Conservation (phyloP, 2,888 invertebrate genomes). For the Tachina fera region DNA sequence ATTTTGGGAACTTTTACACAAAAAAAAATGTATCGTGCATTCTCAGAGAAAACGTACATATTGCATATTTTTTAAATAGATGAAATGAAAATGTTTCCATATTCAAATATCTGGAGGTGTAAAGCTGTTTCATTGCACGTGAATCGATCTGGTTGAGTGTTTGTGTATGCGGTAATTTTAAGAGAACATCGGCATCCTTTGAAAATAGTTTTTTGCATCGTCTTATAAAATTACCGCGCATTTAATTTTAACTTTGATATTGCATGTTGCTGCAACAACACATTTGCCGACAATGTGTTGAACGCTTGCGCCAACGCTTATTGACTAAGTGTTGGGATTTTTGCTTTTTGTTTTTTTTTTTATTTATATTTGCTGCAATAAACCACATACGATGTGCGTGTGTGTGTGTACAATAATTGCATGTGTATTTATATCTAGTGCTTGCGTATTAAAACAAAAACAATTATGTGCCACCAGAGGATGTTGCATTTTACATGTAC, state of each 20-base stretch:
- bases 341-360: constrained; percentile 28
- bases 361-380: constrained; percentile 57
- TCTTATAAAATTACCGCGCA: constrained; percentile 81
- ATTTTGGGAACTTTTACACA: too few relatives aligned
- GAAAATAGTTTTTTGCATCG: constrained; percentile 72
- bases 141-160: not conserved
- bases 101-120: constrained; percentile 4
- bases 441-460: constrained; percentile 38
- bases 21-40: too few relatives aligned
- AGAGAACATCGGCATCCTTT: constrained; percentile 78
- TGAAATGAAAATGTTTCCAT: not conserved
- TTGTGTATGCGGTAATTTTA: constrained; percentile 48
- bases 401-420: not conserved
- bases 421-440: not conserved
- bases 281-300: constrained; percentile 76
- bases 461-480: constrained; percentile 22
- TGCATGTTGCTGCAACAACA: constrained; percentile 79
- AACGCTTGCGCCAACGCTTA: constrained; percentile 72
- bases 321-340: constrained; percentile 50
- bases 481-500: constrained; percentile 11
- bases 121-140: not conserved
- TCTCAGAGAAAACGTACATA: too few relatives aligned
- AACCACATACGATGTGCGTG: constrained; percentile 16
- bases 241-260: constrained; percentile 82
- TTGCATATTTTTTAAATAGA: too few relatives aligned